These are phyloP conservation scores for Alouatta palliata DNA, from an alignment of 2,113 vertebrate species.

Conservation along the genomic window DNA sequence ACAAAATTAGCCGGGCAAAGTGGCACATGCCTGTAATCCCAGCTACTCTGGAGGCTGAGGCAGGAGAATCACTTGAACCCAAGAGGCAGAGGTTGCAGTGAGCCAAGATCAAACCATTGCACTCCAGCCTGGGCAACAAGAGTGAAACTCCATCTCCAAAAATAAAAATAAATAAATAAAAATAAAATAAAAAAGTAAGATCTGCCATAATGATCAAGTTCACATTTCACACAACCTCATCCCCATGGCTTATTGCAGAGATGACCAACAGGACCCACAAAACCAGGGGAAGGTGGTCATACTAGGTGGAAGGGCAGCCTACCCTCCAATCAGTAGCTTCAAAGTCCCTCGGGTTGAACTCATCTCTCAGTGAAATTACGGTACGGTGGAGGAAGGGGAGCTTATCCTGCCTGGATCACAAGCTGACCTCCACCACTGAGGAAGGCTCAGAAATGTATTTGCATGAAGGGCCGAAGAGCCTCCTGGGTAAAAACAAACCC, in stretches of 20 bases:
- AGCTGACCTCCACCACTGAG: neutral
- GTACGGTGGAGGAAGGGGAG: accelerated
- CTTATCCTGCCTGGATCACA: neutral
- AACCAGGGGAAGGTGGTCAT: accelerated
- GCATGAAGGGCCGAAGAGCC: neutral
- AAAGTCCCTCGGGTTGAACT: neutral
- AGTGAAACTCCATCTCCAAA: too few relatives aligned
- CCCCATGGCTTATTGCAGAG: neutral
- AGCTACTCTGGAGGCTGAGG: too few relatives aligned
- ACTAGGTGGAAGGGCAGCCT: neutral
- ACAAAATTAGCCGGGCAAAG: too few relatives aligned
- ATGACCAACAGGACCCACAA: neutral
- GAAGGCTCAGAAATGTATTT: neutral
- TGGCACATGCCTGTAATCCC: too few relatives aligned
- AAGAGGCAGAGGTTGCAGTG: too few relatives aligned
- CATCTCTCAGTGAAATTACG: neutral
- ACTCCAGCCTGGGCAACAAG: too few relatives aligned
- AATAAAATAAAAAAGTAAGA: neutral
- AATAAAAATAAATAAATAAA: neutral
- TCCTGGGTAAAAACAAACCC: slow-evolving; percentile 14
- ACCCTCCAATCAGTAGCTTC: neutral
- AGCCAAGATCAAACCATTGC: too few relatives aligned
- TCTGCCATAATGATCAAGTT: neutral
- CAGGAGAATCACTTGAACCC: too few relatives aligned
- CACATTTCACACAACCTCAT: neutral